Evolutionary conservation across 1,140 invertebrate species (phyloP), one percentile per base, ranked within the genome.

Genomic region (Bombus sibiricus): DNA sequence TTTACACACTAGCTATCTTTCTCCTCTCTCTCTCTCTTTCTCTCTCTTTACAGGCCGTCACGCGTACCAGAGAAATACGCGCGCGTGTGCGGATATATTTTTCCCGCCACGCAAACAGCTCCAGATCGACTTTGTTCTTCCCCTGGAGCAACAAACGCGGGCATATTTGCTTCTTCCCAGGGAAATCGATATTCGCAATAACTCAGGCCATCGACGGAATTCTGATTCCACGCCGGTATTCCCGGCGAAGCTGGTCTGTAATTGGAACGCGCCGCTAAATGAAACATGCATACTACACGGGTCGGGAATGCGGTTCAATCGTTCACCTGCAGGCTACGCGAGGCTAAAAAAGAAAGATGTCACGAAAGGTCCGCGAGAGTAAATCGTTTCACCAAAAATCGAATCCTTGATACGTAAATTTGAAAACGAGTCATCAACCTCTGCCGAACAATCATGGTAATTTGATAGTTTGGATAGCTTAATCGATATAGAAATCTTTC

Each of bases 41-140:
- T 18, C 68, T 12, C 37, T 6, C 28, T 22, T 22, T 71, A 25
- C n/a, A 32, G 9, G 64, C 12, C 59, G 12, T 82, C 43, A 28
- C 15, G 22, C 79, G 72, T 68, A 83, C 53, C 62, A 34, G 47
- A 47, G 37, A 41, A 43, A 47, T 28, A 37, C 6, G 47, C 34
- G 18, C 32, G 32, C 10, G 18, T 3, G 8, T 25, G 25, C 68
- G 12, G 2, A n/a, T n/a, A 37, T 66, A 66, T 66, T 66, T 82
- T 41, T n/a, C 41, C 69, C 2, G 12, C 10, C 43, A 47, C 8
- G 41, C 72, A 62, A 73, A 75, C 81, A 75, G 47, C 71, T 3
- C 18, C 57, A 59, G 72, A 62, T 43, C 59, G 72, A 83, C 81
- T 76, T 83, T 68, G 59, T 83, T 83, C 76, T 22, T 66, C 34